A percentile compares a stretch with the other conserved stretches of the same genome.
These are phyloP conservation scores for Astropecten irregularis DNA, from an alignment of 53 echinoderm and acorn worm genomes.

Conservation along the genomic window DNA sequence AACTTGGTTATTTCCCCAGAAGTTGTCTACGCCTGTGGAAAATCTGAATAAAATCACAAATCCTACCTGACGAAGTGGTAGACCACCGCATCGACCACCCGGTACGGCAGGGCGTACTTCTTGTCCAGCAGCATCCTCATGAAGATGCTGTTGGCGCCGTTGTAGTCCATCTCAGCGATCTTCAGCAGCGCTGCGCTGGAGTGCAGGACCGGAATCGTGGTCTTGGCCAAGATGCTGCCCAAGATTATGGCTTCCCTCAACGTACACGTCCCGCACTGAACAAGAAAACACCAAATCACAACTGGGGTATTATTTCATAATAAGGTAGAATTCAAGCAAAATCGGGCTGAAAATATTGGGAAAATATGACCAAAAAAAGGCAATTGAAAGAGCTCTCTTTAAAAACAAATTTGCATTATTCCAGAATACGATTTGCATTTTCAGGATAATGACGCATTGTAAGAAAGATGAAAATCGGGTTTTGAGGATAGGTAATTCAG, in stretches of 20 bases:
- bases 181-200: slow-evolving; percentile 92
- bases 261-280: slow-evolving; percentile 91
- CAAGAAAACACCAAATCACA: background rate
- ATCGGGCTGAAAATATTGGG: too few species aligned
- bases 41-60: too few species aligned
- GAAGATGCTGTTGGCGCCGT: slow-evolving; percentile 98
- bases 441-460: too few species aligned
- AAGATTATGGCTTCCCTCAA: slow-evolving; percentile 89
- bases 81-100: slow-evolving; percentile 95
- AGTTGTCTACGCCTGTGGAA: too few species aligned
- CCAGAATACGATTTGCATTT: too few species aligned
- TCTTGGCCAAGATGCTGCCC: slow-evolving; percentile 89
- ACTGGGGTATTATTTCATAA: background rate
- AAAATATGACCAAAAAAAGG: too few species aligned
- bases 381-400: too few species aligned
- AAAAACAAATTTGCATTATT: too few species aligned
- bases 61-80: slow-evolving; percentile 96
- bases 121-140: slow-evolving; percentile 85
- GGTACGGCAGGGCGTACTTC: slow-evolving; percentile 96
- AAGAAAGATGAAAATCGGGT: too few species aligned
- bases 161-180: slow-evolving; percentile 99
- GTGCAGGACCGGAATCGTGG: slow-evolving; percentile 89
- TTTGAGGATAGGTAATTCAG: too few species aligned
- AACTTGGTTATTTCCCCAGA: too few species aligned
- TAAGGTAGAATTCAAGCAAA: too few species aligned